Base-by-base conservation (phyloP, 1,140 invertebrate genomes). In the Phocides pigmalion region DNA sequence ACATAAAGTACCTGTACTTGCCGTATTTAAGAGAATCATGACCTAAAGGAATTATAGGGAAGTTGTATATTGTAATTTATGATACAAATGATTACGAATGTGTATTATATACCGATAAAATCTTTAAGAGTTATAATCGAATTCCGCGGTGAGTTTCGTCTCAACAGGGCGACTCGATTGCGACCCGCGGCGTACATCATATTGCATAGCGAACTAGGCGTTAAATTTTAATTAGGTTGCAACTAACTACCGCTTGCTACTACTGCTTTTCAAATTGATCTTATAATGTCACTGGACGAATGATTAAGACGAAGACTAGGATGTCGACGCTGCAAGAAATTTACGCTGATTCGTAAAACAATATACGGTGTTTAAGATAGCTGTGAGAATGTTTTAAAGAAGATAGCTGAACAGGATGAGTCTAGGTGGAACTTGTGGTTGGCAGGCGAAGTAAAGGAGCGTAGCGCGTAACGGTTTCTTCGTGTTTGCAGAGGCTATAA, bases 401-500 rank as follows among this genome's bases (percentile, higher is more conserved):
- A 4, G 37, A 53, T n/a, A 20, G 25, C 19, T 44, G 11, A 59
- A 20, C 25, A 47, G 44, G n/a, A 49, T 56, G 17, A 58, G 28
- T 58, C 11, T 58, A 65, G 49, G 17, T 44, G 37, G 20, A 61
- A 12, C 12, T 47, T 32, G 49, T 66, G 42, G 42, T 46, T 72
- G 53, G 68, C 74, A 75, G 73, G 51, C 79, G 75, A 76, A 72
- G 62, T 78, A 62, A 69, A 73, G 71, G 28, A 74, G 68, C 63
- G 58, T 70, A 70, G 73, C 70, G 66, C 77, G 75, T 90, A 90
- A 90, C 88, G 88, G 88, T 89, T 81, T 68, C 67, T 65, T 73
- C 81, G 79, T 87, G 84, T 90, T 89, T 87, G 87, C 81, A 81
- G 82, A 86, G 83, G 76, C 77, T 76, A 66, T 74, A 68, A 46